phyloP scores from a whole-genome alignment of 2,888 invertebrate genomes.

The Dicranocentrus wangi region DNA sequence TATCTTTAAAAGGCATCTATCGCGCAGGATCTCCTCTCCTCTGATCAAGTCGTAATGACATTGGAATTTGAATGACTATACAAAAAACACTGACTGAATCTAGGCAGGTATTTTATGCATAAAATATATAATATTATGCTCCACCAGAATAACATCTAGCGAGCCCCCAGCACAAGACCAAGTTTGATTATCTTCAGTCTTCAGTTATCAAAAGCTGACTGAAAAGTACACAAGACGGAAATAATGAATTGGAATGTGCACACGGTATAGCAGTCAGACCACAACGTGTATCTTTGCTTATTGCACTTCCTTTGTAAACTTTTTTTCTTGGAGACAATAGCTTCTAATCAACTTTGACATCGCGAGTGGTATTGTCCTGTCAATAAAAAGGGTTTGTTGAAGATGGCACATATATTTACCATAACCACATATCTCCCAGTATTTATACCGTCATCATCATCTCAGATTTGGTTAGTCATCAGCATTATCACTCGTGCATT shows the following conservation, averaged over 20 bases:
- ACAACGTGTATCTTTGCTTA: not conserved
- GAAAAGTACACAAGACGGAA: not conserved
- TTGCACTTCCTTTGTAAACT: constrained; percentile 8
- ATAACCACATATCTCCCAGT: no score
- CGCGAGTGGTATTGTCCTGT: constrained; percentile 72
- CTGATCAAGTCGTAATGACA: constrained; percentile 21
- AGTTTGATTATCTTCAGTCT: constrained; percentile 5
- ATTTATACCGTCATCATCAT: constrained; percentile 39
- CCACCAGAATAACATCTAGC: not conserved
- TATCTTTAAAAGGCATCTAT: constrained; percentile 7
- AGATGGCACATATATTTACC: constrained; percentile 71
- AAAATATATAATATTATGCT: no score
- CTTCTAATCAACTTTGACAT: constrained; percentile 73
- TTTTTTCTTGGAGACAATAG: constrained; percentile 70
- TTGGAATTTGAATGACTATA: constrained; percentile 46
- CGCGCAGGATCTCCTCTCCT: not conserved
- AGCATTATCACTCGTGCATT: constrained; percentile 34
- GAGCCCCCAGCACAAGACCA: no score
- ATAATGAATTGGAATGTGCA: constrained; percentile 2
- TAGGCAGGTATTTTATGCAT: constrained; percentile 5
- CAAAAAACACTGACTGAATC: constrained; percentile 13
- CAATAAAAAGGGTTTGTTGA: constrained; percentile 66
- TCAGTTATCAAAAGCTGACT: not conserved
- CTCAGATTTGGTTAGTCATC: constrained; percentile 49
- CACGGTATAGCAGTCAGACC: no score